Conservation (phyloP, 2,113 vertebrate genomes). For the Hippocampus comes region DNA sequence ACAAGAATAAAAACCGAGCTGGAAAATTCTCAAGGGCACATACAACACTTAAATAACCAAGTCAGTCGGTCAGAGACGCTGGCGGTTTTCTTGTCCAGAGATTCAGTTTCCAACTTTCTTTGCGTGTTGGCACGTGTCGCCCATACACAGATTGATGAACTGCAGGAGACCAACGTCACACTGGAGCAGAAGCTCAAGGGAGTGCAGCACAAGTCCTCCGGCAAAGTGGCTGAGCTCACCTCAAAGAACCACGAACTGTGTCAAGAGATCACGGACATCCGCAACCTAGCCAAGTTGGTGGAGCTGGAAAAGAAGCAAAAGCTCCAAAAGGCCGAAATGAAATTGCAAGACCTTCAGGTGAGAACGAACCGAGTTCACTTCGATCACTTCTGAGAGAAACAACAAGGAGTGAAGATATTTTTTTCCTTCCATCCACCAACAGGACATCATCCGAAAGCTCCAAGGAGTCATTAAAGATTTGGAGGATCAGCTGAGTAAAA, state of each 20-base stretch:
- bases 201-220: slow-evolving; percentile 80
- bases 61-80: slow-evolving; percentile 52
- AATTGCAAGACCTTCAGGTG: slow-evolving; percentile 89
- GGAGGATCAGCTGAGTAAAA: slow-evolving; percentile 77
- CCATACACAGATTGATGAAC: slow-evolving; percentile 82
- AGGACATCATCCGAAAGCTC: slow-evolving; percentile 87
- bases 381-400: neutral
- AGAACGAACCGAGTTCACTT: neutral
- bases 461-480: slow-evolving; percentile 80
- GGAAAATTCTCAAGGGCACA: slow-evolving; percentile 74
- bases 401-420: neutral
- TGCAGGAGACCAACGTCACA: slow-evolving; percentile 85
- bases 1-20: slow-evolving; percentile 79
- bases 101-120: neutral
- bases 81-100: neutral
- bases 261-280: slow-evolving; percentile 89
- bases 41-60: slow-evolving; percentile 81
- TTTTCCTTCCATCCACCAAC: slow-evolving; percentile 43
- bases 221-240: slow-evolving; percentile 84
- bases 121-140: neutral
- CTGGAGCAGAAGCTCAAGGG: slow-evolving; percentile 83
- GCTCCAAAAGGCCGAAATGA: slow-evolving; percentile 85
- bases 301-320: slow-evolving; percentile 89
- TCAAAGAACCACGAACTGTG: slow-evolving; percentile 91
- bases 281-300: slow-evolving; percentile 86